These are phyloP conservation scores for Brachyrhaphis roseni DNA, from an alignment of 2,797 vertebrate species.

Conservation along the genomic window DNA sequence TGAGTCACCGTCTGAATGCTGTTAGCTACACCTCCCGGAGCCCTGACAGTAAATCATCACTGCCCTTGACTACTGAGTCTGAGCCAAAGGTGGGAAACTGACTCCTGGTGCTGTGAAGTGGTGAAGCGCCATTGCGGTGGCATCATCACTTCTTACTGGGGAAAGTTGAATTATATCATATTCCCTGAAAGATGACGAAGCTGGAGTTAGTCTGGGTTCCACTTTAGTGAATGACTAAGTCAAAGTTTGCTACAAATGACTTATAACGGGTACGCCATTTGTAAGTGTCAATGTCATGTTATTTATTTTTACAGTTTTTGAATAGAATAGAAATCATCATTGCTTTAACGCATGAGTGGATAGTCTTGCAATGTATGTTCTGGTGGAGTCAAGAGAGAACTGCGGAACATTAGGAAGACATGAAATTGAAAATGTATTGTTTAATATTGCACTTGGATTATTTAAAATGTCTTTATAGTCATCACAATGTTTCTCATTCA, in stretches of 20 bases:
- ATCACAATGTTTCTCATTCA: neutral
- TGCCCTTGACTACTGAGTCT: slow-evolving; percentile 20
- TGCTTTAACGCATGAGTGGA: neutral
- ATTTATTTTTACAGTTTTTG: neutral
- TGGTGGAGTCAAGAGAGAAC: neutral
- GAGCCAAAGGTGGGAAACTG: slow-evolving; percentile 19
- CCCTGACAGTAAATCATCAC: slow-evolving; percentile 18
- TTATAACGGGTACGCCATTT: neutral
- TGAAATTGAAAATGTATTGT: neutral
- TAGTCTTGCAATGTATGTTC: neutral
- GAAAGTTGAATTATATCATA: slow-evolving; percentile 30
- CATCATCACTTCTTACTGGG: neutral
- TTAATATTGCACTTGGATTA: neutral
- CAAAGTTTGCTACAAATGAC: neutral
- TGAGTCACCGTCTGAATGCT: slow-evolving; percentile 18
- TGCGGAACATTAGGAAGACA: neutral
- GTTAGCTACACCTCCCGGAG: slow-evolving; percentile 14
- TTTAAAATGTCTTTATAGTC: neutral
- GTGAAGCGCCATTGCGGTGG: neutral
- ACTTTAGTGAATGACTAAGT: neutral
- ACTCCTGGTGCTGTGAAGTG: slow-evolving; percentile 7
- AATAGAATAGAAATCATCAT: neutral
- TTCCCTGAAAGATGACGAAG: slow-evolving; percentile 1
- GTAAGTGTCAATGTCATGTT: no score
- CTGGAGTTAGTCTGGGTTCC: neutral